Evolutionary conservation across 2,113 vertebrate species (phyloP).

Genomic region (Spilogale gracilis): DNA sequence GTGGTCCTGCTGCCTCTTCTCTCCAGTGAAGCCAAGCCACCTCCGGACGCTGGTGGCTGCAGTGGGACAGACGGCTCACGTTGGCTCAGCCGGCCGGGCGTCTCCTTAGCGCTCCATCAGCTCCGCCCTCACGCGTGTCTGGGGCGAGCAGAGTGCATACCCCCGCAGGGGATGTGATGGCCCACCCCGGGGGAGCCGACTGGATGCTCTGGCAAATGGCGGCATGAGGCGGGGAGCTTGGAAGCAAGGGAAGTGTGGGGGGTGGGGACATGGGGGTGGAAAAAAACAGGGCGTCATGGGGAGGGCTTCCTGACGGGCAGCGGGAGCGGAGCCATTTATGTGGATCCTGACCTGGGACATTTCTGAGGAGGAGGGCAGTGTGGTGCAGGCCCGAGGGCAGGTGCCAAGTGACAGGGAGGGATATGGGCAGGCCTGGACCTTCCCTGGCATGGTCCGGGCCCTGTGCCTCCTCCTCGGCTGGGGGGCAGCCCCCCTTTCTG

Average conservation of each 20-base stretch:
- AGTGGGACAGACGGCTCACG: accelerated
- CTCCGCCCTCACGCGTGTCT: accelerated
- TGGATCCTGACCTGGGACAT: not conserved
- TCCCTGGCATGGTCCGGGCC: not conserved
- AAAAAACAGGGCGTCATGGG: too few species aligned
- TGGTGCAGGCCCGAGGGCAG: not conserved
- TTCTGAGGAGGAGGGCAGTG: not conserved
- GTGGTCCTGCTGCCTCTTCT: not conserved
- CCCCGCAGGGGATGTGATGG: accelerated
- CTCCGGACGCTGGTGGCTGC: not conserved
- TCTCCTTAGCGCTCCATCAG: not conserved
- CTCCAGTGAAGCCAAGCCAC: not conserved
- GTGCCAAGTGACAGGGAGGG: too few species aligned
- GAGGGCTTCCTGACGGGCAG: not conserved
- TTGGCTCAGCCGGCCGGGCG: not conserved
- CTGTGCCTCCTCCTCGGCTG: not conserved
- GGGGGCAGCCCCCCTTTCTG: too few species aligned
- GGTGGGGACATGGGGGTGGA: accelerated
- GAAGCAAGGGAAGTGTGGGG: not conserved
- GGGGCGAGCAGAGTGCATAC: not conserved
- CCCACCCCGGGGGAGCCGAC: accelerated
- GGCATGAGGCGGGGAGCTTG: not conserved
- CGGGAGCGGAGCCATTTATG: too few species aligned
- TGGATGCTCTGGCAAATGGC: too few species aligned
- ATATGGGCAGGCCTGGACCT: not conserved